Percentiles rank a stretch among this genome's conserved stretches.
Evolutionary conservation across 2,888 invertebrate species (phyloP).

Genomic region (Zhuqinia jingwanae): DNA sequence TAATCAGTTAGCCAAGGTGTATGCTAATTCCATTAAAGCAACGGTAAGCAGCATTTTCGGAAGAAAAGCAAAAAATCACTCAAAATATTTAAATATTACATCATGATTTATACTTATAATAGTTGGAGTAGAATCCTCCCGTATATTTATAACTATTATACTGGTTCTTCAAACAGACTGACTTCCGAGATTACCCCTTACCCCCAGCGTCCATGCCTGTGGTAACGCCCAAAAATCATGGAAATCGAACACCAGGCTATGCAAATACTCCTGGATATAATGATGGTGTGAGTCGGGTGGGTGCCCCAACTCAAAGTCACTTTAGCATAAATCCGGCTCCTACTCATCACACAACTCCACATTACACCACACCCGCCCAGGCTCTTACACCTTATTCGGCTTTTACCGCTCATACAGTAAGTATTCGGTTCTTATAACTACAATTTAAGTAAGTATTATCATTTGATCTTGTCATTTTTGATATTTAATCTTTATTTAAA

Average conservation of each 20-base stretch:
- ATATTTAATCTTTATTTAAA: neutral
- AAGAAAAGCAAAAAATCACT: neutral
- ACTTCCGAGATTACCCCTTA: conserved; percentile 95
- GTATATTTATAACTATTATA: neutral
- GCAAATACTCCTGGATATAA: conserved; percentile 73
- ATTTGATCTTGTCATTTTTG: neutral
- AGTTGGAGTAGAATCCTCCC: too few relatives aligned
- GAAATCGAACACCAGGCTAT: conserved; percentile 76
- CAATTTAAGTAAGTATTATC: too few relatives aligned
- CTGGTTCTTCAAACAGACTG: conserved; percentile 82
- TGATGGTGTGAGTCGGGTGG: conserved; percentile 76
- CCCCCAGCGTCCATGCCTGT: conserved; percentile 42
- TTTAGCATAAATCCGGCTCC: conserved; percentile 72
- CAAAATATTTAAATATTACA: too few relatives aligned
- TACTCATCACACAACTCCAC: conserved; percentile 75
- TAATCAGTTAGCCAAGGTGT: conserved; percentile 95
- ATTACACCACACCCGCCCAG: conserved; percentile 78
- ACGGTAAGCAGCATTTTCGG: conserved; percentile 83
- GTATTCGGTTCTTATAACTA: conserved; percentile 10
- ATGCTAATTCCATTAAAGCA: conserved; percentile 94
- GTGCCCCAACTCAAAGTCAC: conserved; percentile 75
- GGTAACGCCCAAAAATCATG: conserved; percentile 73
- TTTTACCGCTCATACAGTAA: conserved; percentile 77
- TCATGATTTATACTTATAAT: too few relatives aligned
- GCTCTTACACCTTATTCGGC: conserved; percentile 78